Conservation (phyloP, 2,797 vertebrate genomes). For the Amblyraja radiata region DNA sequence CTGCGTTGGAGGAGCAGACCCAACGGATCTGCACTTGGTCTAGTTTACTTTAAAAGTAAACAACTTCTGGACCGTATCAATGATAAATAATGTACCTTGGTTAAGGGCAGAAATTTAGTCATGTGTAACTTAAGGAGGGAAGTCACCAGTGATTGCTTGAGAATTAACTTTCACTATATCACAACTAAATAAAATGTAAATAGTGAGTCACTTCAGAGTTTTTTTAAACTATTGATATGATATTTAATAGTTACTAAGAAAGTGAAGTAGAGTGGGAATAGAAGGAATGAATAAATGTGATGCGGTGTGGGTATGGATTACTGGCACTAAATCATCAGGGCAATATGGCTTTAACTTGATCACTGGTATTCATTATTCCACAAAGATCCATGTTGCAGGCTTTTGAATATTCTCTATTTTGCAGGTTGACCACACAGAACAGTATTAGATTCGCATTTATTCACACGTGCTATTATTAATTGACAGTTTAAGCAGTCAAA, state of each 20-base stretch:
- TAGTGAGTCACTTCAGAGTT: not conserved
- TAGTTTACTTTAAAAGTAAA: not conserved
- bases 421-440: conserved; percentile 35
- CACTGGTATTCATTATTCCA: not conserved
- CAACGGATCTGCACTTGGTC: too few relatives aligned
- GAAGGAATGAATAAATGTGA: not conserved
- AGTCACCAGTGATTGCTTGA: not conserved
- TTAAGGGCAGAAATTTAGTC: not conserved
- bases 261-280: not conserved
- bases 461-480: conserved; percentile 6
- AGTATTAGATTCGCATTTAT: conserved; percentile 35
- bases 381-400: not conserved
- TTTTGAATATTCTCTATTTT: not conserved
- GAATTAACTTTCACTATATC: not conserved
- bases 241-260: not conserved
- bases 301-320: not conserved
- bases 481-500: conserved; percentile 30
- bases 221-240: not conserved
- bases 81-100: not conserved
- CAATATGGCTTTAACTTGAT: not conserved
- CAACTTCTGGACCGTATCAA: not conserved
- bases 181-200: not conserved
- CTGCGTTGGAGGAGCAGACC: too few relatives aligned
- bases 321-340: conserved; percentile 5
- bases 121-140: not conserved